A percentile compares a stretch with the other conserved stretches of the same genome.
Evolutionary conservation across 2,888 invertebrate genomes (phyloP).

Genomic region (Thelaira solivaga): DNA sequence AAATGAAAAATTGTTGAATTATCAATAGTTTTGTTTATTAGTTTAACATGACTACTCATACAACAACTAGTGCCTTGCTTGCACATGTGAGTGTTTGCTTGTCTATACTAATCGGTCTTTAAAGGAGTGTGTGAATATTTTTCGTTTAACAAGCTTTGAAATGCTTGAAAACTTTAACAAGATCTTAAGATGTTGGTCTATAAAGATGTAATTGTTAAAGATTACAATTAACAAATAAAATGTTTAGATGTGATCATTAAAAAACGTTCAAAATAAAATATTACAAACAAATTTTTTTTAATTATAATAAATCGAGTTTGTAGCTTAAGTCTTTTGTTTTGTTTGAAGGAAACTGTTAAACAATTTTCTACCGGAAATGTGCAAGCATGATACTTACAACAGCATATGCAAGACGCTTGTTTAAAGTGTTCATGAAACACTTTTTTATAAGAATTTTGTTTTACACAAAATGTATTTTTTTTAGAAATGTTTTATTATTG

Average conservation of each 20-base stretch:
- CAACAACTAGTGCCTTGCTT: not conserved
- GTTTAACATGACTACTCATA: conserved; percentile 12
- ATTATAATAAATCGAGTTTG: conserved; percentile 14
- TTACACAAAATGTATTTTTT: not conserved
- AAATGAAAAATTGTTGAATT: conserved; percentile 39
- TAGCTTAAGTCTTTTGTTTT: conserved; percentile 34
- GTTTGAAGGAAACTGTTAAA: not conserved
- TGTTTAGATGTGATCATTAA: conserved; percentile 1
- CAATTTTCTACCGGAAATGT: too few relatives aligned
- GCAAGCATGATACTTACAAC: too few relatives aligned
- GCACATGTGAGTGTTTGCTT: not conserved
- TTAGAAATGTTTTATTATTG: not conserved
- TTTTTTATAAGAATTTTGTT: not conserved
- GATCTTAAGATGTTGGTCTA: conserved; percentile 33
- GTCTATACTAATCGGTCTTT: not conserved
- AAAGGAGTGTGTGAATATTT: conserved; percentile 43
- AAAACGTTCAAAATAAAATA: not conserved
- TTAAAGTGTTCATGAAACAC: too few relatives aligned
- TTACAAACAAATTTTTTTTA: too few relatives aligned
- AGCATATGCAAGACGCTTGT: too few relatives aligned
- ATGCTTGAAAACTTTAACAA: conserved; percentile 20
- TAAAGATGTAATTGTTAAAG: conserved; percentile 48
- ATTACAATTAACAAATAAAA: conserved; percentile 27
- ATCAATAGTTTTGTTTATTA: conserved; percentile 31
- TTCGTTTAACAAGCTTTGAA: not conserved